phyloP scores from a whole-genome alignment of 2,888 invertebrate species.

The Trachelus iudaicus region DNA sequence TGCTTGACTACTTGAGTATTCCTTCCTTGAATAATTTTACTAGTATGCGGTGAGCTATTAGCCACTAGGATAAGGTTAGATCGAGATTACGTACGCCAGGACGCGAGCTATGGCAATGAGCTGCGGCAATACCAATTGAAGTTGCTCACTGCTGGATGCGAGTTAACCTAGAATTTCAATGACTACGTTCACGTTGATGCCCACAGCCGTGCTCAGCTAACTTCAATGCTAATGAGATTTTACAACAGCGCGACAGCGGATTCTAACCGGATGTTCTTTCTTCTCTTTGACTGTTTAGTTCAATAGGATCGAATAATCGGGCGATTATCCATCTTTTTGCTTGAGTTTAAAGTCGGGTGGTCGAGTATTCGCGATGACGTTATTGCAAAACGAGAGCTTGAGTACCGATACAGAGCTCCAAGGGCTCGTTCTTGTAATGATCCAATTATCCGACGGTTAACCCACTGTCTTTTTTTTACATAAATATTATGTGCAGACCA shows the following conservation, averaged over 20 bases:
- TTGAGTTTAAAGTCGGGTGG: not conserved
- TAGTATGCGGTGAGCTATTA: not conserved
- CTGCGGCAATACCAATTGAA: not conserved
- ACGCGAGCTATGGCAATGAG: not conserved
- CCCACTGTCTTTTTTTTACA: not conserved
- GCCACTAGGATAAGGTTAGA: not conserved
- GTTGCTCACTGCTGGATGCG: not conserved
- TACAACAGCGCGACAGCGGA: not conserved
- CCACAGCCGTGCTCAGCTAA: not conserved
- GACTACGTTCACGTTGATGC: not conserved
- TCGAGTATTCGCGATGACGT: not conserved
- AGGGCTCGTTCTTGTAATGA: not conserved
- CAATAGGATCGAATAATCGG: not conserved
- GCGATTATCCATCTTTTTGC: too few species aligned
- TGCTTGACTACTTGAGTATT: not conserved
- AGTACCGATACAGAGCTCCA: not conserved
- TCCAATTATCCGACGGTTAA: conserved; percentile 1
- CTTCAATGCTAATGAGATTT: not conserved
- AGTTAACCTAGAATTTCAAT: not conserved
- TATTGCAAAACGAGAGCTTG: not conserved
- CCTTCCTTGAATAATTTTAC: not conserved
- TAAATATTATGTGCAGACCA: not conserved
- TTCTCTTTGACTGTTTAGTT: not conserved
- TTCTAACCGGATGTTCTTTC: not conserved
- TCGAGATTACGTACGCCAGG: not conserved